Conservation (phyloP, 1,140 invertebrate genomes). For the Calephelis nemesis region DNA sequence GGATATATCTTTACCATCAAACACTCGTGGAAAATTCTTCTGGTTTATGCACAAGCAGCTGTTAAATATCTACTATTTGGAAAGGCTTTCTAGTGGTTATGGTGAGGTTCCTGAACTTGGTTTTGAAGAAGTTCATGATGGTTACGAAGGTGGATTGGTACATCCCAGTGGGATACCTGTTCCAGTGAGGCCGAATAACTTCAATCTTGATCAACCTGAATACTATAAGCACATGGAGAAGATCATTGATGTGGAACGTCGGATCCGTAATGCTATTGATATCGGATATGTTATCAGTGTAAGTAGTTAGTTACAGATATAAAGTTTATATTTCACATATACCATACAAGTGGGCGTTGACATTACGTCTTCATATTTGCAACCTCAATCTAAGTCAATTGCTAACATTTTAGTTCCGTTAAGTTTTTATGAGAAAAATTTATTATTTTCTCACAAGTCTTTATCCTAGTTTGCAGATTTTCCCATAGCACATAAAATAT, state of each 20-base stretch:
- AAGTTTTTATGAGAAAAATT: no score
- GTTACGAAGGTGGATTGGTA: conserved; percentile 83
- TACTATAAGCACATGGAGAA: conserved; percentile 64
- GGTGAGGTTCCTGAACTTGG: conserved; percentile 81
- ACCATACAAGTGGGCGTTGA: no score
- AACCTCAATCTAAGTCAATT: no score
- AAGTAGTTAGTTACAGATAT: neutral
- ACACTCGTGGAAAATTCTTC: conserved; percentile 83
- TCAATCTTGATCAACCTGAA: conserved; percentile 49
- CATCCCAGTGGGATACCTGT: conserved; percentile 84
- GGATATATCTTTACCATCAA: conserved; percentile 70
- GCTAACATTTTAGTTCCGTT: no score
- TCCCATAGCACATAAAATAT: no score
- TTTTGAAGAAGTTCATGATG: conserved; percentile 80
- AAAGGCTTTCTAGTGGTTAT: conserved; percentile 83
- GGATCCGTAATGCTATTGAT: conserved; percentile 83
- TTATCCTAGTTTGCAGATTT: no score
- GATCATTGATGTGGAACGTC: conserved; percentile 80
- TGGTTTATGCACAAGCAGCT: conserved; percentile 82
- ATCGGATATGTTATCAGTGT: conserved; percentile 76
- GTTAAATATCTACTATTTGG: conserved; percentile 83
- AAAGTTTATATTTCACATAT: no score
- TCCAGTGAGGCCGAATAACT: conserved; percentile 80
- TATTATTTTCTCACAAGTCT: no score
- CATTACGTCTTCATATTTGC: no score